These are phyloP conservation scores for Zelostemma sp. DNA, from an alignment of 1,140 invertebrate species.

Conservation along the genomic window DNA sequence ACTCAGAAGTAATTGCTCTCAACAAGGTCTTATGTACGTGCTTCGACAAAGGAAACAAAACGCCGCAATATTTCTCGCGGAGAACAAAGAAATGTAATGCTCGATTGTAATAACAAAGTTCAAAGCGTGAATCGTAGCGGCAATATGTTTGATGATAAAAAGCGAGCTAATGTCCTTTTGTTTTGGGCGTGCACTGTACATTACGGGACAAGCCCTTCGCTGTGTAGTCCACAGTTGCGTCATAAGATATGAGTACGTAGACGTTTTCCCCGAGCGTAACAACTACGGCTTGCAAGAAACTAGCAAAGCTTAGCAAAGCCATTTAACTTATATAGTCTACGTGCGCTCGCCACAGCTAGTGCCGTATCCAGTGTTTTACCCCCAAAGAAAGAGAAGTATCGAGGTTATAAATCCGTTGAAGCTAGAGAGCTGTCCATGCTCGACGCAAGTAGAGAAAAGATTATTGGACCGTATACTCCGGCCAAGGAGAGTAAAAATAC, in stretches of 20 bases:
- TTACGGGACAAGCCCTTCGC: slow-evolving; percentile 24
- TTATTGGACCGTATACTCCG: slow-evolving; percentile 47
- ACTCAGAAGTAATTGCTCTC: too few species aligned
- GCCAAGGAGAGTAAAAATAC: slow-evolving; percentile 30
- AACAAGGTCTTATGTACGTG: too few species aligned
- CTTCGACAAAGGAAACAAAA: too few species aligned
- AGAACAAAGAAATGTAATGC: too few species aligned
- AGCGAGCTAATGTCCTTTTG: slow-evolving; percentile 30
- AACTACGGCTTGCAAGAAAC: slow-evolving; percentile 48
- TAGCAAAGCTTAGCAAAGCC: slow-evolving; percentile 47
- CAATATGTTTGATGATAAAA: slow-evolving; percentile 8
- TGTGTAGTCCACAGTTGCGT: neutral
- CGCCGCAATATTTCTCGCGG: too few species aligned
- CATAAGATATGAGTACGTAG: slow-evolving; percentile 45
- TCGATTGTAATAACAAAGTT: too few species aligned
- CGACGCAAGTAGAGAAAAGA: slow-evolving; percentile 44
- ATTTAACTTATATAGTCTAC: slow-evolving; percentile 48
- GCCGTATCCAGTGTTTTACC: slow-evolving; percentile 37
- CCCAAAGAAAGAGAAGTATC: slow-evolving; percentile 46
- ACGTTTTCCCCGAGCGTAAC: slow-evolving; percentile 45
- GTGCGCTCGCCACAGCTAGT: slow-evolving; percentile 21
- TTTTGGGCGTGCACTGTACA: slow-evolving; percentile 31
- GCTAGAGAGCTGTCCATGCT: slow-evolving; percentile 42
- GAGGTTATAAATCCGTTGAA: slow-evolving; percentile 50
- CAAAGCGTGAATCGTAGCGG: too few species aligned